Percentiles rank a stretch among this genome's conserved stretches.
These are phyloP conservation scores for Tethya wilhelma DNA, from an alignment of 37 sponge, comb jelly and placozoan species.

Conservation along the genomic window DNA sequence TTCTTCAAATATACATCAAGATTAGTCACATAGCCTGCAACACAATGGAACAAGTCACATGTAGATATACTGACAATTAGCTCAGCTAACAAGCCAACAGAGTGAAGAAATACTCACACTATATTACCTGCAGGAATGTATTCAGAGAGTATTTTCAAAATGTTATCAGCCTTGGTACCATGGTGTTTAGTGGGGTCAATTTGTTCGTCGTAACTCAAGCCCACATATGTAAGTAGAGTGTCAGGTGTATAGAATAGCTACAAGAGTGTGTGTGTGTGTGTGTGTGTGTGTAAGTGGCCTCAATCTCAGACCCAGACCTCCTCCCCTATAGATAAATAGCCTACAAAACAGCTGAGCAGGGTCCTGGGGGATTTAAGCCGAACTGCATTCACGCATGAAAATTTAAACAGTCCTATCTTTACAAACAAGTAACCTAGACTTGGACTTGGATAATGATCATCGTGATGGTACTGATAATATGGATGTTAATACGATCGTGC, in stretches of 20 bases:
- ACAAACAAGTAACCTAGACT: no score
- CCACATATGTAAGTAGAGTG: conserved; percentile 45
- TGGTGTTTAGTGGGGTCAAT: conserved; percentile 56
- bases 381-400: no score
- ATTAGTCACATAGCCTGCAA: background rate
- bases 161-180: conserved; percentile 54
- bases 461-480: no score
- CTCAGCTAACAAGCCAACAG: background rate
- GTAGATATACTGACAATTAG: background rate
- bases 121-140: conserved; percentile 55
- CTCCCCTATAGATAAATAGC: no score
- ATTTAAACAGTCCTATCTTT: no score
- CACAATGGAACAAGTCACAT: background rate
- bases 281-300: no score
- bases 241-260: conserved; percentile 78
- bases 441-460: no score
- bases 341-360: conserved; percentile 3
- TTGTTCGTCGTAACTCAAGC: conserved; percentile 34
- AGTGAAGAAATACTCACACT: background rate
- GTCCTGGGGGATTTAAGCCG: background rate
- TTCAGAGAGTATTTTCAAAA: conserved; percentile 40
- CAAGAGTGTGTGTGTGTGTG: no score
- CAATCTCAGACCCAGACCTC: no score
- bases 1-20: conserved; percentile 48
- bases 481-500: no score